Evolutionary conservation across 2,113 vertebrate species (phyloP), one percentile per base, ranked within the genome.

Genomic region (Gadus macrocephalus): DNA sequence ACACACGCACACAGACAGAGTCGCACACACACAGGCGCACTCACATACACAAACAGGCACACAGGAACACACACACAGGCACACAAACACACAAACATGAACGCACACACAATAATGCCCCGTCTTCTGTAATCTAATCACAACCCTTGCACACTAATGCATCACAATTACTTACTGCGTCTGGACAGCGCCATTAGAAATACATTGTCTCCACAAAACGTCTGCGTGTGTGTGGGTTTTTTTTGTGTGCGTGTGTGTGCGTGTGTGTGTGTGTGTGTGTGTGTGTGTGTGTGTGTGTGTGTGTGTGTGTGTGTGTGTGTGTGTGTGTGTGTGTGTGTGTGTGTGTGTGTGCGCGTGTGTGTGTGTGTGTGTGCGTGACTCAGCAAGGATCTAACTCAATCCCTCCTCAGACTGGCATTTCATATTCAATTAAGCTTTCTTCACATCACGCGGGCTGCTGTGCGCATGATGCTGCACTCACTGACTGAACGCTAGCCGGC

Each of bases 141-240:
- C 64, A 79, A 66, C 66, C 67, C 53, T 56, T 8, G 71, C 81
- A 76, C 84, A 77, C 78, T 83, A 87, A 86, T 88, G 82, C 72
- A 85, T 87, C 83, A 85, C 84, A 82, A 88, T 87, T 88, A 90
- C 74, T 81, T 53, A 65, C 67, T 76, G 78, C 81, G 77, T 78
- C 82, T 81, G 80, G 76, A 73, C 75, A 75, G 76, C 83, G 81
- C 81, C 83, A 85, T 86, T 85, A 72, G 77, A 86, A 90, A 82
- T 82, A 80, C 83, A 81, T 81, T 76, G 73, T 77, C 78, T 83
- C 66, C 81, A 85, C 88, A 85, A 89, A 7, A 58, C 20, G 60
- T 65, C 19, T 66, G 64, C 15, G 14, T 67, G 60, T 62, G 67
- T 75, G 75, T 67, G 66, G 20, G 20, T 20, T 20, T 20, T 1